phyloP scores from a whole-genome alignment of 2,797 vertebrate species.

The Platyrinchus mystaceus region DNA sequence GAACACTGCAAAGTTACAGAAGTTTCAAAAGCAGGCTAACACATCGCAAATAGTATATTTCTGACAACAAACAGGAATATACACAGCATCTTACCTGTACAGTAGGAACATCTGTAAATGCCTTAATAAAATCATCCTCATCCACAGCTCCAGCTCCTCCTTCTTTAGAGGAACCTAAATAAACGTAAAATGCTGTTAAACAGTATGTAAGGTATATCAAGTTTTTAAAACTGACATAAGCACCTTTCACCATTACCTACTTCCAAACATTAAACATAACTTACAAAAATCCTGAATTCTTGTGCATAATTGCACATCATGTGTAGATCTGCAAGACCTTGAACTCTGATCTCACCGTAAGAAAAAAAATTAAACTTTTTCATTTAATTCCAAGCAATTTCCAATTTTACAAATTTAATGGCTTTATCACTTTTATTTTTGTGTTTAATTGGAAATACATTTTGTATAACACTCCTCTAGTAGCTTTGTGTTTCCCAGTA shows the following conservation, averaged over 20 bases:
- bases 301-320: background rate
- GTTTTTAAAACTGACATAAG: background rate
- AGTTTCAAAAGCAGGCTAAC: background rate
- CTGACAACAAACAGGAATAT: background rate
- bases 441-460: background rate
- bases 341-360: background rate
- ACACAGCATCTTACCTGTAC: constrained; percentile 83
- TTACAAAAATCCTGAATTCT: background rate
- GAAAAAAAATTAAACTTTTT: background rate
- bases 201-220: background rate
- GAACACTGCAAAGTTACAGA: background rate
- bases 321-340: background rate
- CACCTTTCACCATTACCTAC: background rate
- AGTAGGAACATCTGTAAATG: constrained; percentile 93
- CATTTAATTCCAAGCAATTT: background rate
- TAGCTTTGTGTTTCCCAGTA: background rate
- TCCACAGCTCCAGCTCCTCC: constrained; percentile 88
- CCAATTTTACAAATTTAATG: background rate
- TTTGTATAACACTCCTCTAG: background rate
- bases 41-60: background rate
- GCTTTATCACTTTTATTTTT: background rate
- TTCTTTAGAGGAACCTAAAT: constrained; percentile 87
- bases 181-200: background rate
- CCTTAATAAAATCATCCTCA: constrained; percentile 95
- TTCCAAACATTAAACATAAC: background rate